Conservation (phyloP, 2,113 vertebrate species). For the Leucopsar rothschildi region DNA sequence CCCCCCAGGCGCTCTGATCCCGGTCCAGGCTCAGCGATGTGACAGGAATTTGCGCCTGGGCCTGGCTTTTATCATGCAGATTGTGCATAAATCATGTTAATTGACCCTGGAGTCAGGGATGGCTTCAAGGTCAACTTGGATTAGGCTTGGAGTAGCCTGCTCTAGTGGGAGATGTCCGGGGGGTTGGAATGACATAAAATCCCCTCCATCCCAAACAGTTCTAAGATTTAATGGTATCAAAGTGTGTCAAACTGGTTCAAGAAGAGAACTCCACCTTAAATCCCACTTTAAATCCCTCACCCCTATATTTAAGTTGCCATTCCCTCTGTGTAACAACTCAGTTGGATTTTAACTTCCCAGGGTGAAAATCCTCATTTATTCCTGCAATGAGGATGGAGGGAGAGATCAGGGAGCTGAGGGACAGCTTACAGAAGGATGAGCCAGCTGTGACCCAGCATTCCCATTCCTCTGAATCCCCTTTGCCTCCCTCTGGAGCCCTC, state of each 20-base stretch:
- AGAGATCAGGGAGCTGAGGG: background rate
- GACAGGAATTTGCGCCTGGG: background rate
- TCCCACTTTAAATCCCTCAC: background rate
- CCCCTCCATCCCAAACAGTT: background rate
- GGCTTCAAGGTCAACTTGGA: background rate
- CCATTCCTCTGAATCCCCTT: background rate
- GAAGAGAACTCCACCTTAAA: background rate
- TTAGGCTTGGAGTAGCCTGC: background rate
- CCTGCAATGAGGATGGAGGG: background rate
- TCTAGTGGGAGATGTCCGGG: background rate
- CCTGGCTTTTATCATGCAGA: background rate
- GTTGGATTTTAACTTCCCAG: background rate
- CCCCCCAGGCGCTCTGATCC: background rate
- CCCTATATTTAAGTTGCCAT: fast-evolving
- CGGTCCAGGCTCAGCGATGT: background rate
- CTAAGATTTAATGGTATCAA: background rate
- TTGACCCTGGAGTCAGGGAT: background rate
- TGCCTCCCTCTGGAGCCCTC: background rate
- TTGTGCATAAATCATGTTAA: background rate
- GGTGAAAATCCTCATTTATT: background rate
- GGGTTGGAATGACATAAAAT: background rate
- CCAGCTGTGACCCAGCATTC: background rate
- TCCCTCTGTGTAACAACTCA: background rate
- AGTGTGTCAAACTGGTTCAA: background rate
- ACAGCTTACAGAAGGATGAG: background rate